phyloP scores from a whole-genome alignment of 2,797 vertebrate genomes.

The Urophycis tenuis region DNA sequence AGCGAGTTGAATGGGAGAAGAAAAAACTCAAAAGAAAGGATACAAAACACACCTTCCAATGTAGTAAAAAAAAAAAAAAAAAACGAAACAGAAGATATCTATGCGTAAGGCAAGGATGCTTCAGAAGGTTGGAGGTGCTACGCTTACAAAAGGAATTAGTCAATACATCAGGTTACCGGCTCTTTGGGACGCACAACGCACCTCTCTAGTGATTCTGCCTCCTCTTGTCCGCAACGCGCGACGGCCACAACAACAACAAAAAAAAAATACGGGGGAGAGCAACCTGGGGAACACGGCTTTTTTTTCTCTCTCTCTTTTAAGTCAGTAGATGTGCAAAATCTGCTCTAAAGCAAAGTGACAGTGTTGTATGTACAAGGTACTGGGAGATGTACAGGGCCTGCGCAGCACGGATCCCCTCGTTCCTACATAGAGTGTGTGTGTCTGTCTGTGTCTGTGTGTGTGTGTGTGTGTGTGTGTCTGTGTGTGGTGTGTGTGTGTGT shows the following conservation, averaged over 20 bases:
- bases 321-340: conserved; percentile 91
- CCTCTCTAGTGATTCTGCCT: conserved; percentile 72
- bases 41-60: conserved; percentile 38
- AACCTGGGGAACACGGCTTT: conserved; percentile 76
- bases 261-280: conserved; percentile 79
- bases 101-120: conserved; percentile 69
- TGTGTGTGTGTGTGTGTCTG: too few species aligned
- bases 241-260: conserved; percentile 43
- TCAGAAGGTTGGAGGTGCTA: conserved; percentile 59
- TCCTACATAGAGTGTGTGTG: conserved; percentile 65
- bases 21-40: conserved; percentile 41
- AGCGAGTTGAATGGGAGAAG: conserved; percentile 45
- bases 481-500: too few species aligned
- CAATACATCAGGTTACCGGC: conserved; percentile 47
- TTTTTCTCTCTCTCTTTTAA: conserved; percentile 64
- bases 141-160: conserved; percentile 73
- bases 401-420: conserved; percentile 79
- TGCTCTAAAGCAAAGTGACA: conserved; percentile 93
- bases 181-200: conserved; percentile 76
- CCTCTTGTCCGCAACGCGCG: conserved; percentile 47
- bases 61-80: conserved; percentile 19
- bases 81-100: conserved; percentile 14
- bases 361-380: conserved; percentile 78
- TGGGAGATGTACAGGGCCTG: conserved; percentile 59
- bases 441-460: too few species aligned